Evolutionary conservation across 2,797 vertebrate genomes (phyloP).

Genomic region (Micropoecilia bifurca): DNA sequence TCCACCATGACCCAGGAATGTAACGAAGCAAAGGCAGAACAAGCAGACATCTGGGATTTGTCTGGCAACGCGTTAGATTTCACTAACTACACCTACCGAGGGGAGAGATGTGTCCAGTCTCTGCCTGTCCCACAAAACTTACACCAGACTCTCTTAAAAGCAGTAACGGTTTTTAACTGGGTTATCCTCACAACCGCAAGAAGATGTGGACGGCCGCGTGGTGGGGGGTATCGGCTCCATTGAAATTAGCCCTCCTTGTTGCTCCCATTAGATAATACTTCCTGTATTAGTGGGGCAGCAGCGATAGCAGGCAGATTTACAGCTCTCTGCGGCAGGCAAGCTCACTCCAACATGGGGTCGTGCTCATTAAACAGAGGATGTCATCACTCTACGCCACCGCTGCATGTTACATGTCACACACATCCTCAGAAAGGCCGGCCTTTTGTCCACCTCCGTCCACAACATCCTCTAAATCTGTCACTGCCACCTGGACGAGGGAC

Average conservation of each 20-base stretch:
- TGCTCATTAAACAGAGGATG: slow-evolving; percentile 94
- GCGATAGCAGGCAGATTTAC: slow-evolving; percentile 84
- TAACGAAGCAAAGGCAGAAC: slow-evolving; percentile 56
- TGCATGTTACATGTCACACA: slow-evolving; percentile 88
- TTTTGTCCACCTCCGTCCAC: slow-evolving; percentile 91
- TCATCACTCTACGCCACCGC: slow-evolving; percentile 92
- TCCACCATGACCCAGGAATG: slow-evolving; percentile 71
- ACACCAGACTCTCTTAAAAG: slow-evolving; percentile 19
- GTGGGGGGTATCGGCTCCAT: slow-evolving; percentile 64
- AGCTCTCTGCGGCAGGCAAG: slow-evolving; percentile 80
- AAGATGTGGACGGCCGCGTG: slow-evolving; percentile 10
- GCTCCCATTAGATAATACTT: slow-evolving; percentile 85
- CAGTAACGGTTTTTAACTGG: slow-evolving; percentile 49
- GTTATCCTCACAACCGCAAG: slow-evolving; percentile 29
- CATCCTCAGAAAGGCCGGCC: slow-evolving; percentile 89
- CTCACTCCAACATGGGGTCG: slow-evolving; percentile 79
- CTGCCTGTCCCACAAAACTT: slow-evolving; percentile 43
- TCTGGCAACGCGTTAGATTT: slow-evolving; percentile 70
- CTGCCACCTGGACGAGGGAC: slow-evolving; percentile 85
- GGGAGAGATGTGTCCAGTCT: slow-evolving; percentile 32
- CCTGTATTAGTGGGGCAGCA: slow-evolving; percentile 78
- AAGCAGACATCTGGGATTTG: slow-evolving; percentile 76
- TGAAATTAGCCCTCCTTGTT: slow-evolving; percentile 76
- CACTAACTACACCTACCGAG: slow-evolving; percentile 53
- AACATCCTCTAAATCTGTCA: slow-evolving; percentile 99